These are phyloP conservation scores for Caenorhabditis sp. DNA, from an alignment of 2,888 invertebrate genomes.

Conservation along the genomic window DNA sequence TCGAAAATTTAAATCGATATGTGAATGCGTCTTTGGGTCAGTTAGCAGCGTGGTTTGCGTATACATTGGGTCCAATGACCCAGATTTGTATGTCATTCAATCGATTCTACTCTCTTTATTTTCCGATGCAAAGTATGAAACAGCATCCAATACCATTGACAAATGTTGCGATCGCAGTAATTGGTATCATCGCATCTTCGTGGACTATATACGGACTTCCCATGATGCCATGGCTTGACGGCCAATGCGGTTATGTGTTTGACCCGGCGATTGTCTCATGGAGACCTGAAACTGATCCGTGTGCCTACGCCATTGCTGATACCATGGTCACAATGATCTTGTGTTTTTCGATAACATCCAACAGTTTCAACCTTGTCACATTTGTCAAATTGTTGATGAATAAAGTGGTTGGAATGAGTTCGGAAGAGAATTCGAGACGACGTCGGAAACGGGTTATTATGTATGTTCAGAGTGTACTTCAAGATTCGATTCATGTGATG, in stretches of 20 bases:
- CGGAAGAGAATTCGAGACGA: constrained; percentile 4
- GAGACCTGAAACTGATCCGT: constrained; percentile 15
- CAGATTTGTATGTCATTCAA: constrained; percentile 32
- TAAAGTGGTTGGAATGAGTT: constrained; percentile 3
- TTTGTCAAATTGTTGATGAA: constrained; percentile 19
- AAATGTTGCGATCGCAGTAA: constrained; percentile 16
- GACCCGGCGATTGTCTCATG: constrained; percentile 23
- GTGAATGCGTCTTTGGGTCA: constrained; percentile 27
- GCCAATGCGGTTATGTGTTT: constrained; percentile 24
- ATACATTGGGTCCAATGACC: constrained; percentile 24
- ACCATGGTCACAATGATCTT: constrained; percentile 19
- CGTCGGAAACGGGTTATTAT: constrained; percentile 5
- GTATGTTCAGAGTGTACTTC: constrained; percentile 20
- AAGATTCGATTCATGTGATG: constrained; percentile 28
- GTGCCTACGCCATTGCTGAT: constrained; percentile 16
- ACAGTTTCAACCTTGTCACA: constrained; percentile 25
- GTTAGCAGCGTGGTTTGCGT: constrained; percentile 23
- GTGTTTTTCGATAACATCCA: constrained; percentile 15
- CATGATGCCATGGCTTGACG: constrained; percentile 4
- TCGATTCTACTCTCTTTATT: constrained; percentile 22
- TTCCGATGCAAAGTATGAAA: constrained; percentile 16
- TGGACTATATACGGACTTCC: constrained; percentile 23
- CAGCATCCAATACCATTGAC: constrained; percentile 20
- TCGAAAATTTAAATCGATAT: constrained; percentile 17
- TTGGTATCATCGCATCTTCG: constrained; percentile 10